Evolutionary conservation across 1,140 invertebrate species (phyloP).

Genomic region (Acromyrmex heyeri): DNA sequence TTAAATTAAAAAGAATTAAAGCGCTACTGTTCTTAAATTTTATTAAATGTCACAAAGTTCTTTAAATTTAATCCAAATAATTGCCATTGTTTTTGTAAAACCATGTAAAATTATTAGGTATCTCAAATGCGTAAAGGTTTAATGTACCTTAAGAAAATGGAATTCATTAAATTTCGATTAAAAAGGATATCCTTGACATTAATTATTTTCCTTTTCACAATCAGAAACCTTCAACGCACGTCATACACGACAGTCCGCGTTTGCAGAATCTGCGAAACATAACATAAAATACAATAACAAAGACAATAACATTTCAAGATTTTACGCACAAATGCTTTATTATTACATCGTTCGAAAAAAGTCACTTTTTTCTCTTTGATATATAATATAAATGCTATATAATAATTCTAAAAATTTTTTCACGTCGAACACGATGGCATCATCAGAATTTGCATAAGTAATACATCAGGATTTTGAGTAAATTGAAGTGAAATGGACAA

Average conservation of each 20-base stretch:
- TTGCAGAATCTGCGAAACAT: background rate
- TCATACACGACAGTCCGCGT: background rate
- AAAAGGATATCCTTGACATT: background rate
- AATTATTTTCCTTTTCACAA: background rate
- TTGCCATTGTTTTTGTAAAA: background rate
- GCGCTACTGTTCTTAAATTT: background rate
- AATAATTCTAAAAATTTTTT: too few species aligned
- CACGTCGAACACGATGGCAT: too few species aligned
- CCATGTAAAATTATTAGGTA: background rate
- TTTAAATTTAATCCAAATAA: conserved; percentile 21
- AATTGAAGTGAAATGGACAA: too few species aligned
- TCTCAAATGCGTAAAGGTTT: background rate
- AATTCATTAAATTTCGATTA: background rate
- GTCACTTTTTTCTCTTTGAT: too few species aligned
- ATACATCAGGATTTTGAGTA: too few species aligned
- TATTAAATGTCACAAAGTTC: background rate
- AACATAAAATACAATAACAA: background rate
- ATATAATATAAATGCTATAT: too few species aligned
- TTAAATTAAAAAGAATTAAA: conserved; percentile 5
- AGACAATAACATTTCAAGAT: background rate
- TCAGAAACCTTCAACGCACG: background rate
- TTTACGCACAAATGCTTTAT: conserved; percentile 7
- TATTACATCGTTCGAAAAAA: background rate
- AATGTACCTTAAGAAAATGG: background rate
- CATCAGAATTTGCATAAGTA: too few species aligned